Conservation (phyloP, 2,888 invertebrate species). For the Diachrysia chrysitis region DNA sequence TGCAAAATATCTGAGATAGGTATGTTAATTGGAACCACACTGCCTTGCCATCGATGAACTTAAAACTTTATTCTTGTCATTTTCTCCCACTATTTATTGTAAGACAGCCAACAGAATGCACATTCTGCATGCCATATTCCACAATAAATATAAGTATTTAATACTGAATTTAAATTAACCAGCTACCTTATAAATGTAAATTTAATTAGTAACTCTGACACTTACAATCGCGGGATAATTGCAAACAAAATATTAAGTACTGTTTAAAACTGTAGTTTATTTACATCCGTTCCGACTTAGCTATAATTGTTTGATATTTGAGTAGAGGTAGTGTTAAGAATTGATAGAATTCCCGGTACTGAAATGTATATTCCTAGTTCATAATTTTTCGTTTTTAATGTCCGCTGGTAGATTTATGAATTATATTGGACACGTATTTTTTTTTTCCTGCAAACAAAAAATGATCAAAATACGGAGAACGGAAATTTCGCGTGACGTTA, state of each 20-base stretch:
- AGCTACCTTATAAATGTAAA: background rate
- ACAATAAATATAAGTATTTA: background rate
- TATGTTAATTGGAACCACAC: slow-evolving; percentile 39
- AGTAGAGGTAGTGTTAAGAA: background rate
- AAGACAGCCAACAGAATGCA: too few relatives aligned
- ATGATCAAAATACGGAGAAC: too few relatives aligned
- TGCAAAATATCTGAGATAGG: slow-evolving; percentile 33
- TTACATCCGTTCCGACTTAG: background rate
- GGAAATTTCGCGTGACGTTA: too few relatives aligned
- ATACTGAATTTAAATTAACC: background rate
- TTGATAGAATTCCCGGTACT: background rate
- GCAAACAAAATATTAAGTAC: background rate
- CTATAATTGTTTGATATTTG: background rate
- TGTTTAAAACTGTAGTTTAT: slow-evolving; percentile 4
- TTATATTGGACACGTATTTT: too few relatives aligned
- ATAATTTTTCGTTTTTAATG: too few relatives aligned
- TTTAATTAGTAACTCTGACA: background rate
- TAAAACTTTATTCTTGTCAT: background rate
- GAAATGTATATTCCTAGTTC: background rate
- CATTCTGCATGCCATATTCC: background rate
- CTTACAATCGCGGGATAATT: slow-evolving; percentile 1
- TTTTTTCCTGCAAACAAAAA: too few relatives aligned
- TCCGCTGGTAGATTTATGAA: too few relatives aligned
- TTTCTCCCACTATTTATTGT: slow-evolving; percentile 13
- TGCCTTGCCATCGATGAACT: slow-evolving; percentile 33